Conservation (phyloP, 2,113 vertebrate species). For the Seriola aureovittata region DNA sequence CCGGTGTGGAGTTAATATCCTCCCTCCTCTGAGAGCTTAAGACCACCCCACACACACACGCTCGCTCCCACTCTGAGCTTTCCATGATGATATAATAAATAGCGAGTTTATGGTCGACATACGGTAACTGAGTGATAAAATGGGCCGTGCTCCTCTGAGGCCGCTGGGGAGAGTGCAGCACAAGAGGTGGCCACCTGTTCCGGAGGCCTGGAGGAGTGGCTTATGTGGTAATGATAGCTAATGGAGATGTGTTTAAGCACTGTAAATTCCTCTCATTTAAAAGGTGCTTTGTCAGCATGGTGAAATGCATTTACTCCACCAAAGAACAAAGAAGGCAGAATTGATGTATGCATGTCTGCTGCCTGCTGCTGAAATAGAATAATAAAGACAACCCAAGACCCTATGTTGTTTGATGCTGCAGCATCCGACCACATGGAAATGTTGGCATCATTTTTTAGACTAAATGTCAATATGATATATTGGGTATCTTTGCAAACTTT, state of each 20-base stretch:
- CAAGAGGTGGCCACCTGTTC: conserved; percentile 56
- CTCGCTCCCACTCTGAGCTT: conserved; percentile 21
- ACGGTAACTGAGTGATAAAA: conserved; percentile 45
- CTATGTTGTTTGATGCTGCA: too few relatives aligned
- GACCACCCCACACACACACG: conserved; percentile 17
- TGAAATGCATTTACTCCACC: background rate
- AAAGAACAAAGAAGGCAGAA: background rate
- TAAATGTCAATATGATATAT: background rate
- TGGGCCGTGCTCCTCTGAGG: conserved; percentile 17
- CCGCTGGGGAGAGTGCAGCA: conserved; percentile 18
- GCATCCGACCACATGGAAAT: background rate
- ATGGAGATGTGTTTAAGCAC: conserved; percentile 16
- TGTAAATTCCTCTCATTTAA: conserved; percentile 11
- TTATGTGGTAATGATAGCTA: conserved; percentile 23
- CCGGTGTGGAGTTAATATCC: conserved; percentile 74
- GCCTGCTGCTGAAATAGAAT: too few relatives aligned
- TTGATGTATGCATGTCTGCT: background rate
- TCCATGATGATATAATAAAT: conserved; percentile 48
- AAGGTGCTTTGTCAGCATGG: background rate
- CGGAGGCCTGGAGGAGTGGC: conserved; percentile 10
- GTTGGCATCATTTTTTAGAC: background rate
- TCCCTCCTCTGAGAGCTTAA: conserved; percentile 62
- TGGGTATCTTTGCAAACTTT: background rate
- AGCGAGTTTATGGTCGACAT: conserved; percentile 56
- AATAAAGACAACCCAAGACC: background rate